Evolutionary conservation across 1,140 invertebrate genomes (phyloP).

Genomic region (Macrobrachium rosenbergii): DNA sequence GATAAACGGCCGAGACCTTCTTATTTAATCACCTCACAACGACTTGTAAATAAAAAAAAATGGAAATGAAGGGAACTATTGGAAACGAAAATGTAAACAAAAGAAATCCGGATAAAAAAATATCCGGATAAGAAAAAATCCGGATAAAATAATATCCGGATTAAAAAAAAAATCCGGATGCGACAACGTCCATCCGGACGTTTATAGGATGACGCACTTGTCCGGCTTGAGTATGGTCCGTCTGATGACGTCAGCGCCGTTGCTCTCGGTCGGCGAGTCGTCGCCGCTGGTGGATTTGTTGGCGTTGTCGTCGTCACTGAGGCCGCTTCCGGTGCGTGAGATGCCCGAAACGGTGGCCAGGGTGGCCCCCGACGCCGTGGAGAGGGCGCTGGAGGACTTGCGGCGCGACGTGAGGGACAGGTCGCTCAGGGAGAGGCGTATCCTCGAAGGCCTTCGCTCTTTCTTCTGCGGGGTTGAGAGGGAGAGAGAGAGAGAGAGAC

Average conservation of each 20-base stretch:
- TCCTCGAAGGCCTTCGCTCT: conserved; percentile 25
- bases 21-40: no score
- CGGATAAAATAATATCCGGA: no score
- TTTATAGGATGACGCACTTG: conserved; percentile 5
- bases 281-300: not conserved
- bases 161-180: no score
- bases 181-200: not conserved
- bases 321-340: conserved; percentile 17
- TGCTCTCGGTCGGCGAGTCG: not conserved
- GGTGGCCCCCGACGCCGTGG: conserved; percentile 28
- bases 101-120: no score
- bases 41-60: no score
- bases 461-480: conserved; percentile 40
- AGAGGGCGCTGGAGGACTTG: conserved; percentile 47
- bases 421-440: conserved; percentile 50
- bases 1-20: no score
- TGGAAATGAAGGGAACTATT: no score
- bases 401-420: conserved; percentile 43
- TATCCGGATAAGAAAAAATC: no score
- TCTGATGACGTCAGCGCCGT: not conserved
- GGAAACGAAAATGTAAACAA: no score
- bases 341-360: conserved; percentile 23
- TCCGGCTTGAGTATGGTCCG: not conserved
- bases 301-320: conserved; percentile 28
- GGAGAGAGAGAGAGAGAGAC: not conserved